Conservation (phyloP, 2,113 vertebrate genomes). For the Synchiropus splendidus region DNA sequence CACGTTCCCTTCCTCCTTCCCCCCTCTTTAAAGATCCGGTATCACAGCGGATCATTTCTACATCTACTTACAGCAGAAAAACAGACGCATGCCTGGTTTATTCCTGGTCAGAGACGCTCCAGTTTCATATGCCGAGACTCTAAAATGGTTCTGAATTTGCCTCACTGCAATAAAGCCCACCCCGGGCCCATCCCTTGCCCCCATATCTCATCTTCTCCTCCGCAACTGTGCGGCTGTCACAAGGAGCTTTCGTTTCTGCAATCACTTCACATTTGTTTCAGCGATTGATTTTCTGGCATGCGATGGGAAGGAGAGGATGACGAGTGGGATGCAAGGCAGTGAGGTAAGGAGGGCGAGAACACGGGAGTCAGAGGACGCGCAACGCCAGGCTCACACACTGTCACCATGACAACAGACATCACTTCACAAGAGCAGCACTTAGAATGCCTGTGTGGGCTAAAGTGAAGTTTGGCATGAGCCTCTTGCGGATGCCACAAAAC, state of each 20-base stretch:
- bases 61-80: too few species aligned
- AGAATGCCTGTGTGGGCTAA: slow-evolving; percentile 63
- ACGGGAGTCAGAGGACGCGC: slow-evolving; percentile 53
- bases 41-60: too few species aligned
- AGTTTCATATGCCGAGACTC: too few species aligned
- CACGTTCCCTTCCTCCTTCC: too few species aligned
- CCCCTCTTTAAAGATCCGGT: too few species aligned
- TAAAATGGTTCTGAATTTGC: slow-evolving; percentile 21
- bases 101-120: too few species aligned
- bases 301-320: slow-evolving; percentile 39
- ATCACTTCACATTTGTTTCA: slow-evolving; percentile 64
- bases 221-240: slow-evolving; percentile 32
- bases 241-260: slow-evolving; percentile 46
- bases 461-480: slow-evolving; percentile 58
- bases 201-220: slow-evolving; percentile 36
- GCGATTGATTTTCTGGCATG: slow-evolving; percentile 54
- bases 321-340: slow-evolving; percentile 5
- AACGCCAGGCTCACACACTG: slow-evolving; percentile 48
- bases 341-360: slow-evolving; percentile 9
- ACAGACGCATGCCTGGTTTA: too few species aligned
- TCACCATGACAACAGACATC: slow-evolving; percentile 73
- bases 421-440: slow-evolving; percentile 62
- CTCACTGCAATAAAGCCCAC: slow-evolving; percentile 22
- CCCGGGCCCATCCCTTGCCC: not conserved
- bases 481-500: slow-evolving; percentile 39